Percentiles rank a stretch among this genome's conserved stretches.
Evolutionary conservation across 2,113 vertebrate species (phyloP).

Genomic region (Lagopus leucura): DNA sequence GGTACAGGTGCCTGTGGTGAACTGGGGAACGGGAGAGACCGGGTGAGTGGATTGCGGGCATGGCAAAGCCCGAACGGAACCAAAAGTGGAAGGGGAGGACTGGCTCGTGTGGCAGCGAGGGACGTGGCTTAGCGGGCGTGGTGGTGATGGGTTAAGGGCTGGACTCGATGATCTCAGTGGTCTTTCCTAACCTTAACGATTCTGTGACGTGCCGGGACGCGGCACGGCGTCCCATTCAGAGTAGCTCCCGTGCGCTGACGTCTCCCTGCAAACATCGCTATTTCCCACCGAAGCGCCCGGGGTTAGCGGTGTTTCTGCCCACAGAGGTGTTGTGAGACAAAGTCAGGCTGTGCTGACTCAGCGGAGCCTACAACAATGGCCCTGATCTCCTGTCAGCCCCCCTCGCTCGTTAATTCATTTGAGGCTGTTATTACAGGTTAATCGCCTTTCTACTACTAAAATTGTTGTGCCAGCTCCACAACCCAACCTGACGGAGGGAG

Average conservation of each 20-base stretch:
- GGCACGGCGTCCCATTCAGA: background rate
- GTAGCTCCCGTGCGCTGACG: background rate
- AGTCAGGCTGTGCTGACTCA: background rate
- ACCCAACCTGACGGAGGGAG: background rate
- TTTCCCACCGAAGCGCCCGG: background rate
- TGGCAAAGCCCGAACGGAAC: background rate
- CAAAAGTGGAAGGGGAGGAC: background rate
- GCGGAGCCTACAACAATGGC: slow-evolving; percentile 9
- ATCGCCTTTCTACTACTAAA: background rate
- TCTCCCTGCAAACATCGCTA: background rate
- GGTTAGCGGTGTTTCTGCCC: background rate
- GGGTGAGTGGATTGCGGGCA: background rate
- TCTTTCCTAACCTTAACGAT: too few species aligned
- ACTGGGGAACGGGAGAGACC: slow-evolving; percentile 57
- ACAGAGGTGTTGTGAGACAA: background rate
- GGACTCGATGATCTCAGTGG: too few species aligned
- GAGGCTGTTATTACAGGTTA: background rate
- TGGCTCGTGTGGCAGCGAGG: background rate
- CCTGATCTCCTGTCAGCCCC: background rate
- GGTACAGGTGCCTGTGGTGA: slow-evolving; percentile 78
- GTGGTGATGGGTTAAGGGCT: too few species aligned
- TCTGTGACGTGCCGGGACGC: background rate
- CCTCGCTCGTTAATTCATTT: background rate
- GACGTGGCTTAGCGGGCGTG: too few species aligned
- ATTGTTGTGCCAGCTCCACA: background rate